These are phyloP conservation scores for Chamaea fasciata DNA, from an alignment of 2,113 vertebrate species.

Conservation along the genomic window DNA sequence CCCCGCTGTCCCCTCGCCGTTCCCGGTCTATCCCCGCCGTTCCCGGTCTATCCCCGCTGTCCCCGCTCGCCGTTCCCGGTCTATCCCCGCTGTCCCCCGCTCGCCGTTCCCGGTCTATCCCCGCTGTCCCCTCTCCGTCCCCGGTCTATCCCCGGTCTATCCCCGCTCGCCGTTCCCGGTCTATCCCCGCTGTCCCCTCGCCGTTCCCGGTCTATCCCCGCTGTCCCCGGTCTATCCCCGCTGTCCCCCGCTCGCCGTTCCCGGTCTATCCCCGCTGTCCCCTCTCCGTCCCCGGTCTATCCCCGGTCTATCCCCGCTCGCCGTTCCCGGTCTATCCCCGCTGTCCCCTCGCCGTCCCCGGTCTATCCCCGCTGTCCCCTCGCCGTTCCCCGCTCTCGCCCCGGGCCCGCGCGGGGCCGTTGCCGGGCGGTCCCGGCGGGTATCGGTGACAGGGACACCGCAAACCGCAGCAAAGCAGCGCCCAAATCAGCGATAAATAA, in stretches of 20 bases:
- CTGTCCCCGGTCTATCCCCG: too few relatives aligned
- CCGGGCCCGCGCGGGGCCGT: neutral
- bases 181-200: too few relatives aligned
- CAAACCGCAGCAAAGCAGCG: constrained; percentile 83
- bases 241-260: neutral
- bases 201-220: neutral
- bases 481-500: neutral
- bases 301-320: neutral
- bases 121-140: neutral
- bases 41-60: too few relatives aligned
- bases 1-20: neutral
- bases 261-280: too few relatives aligned
- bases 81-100: neutral
- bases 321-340: neutral
- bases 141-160: too few relatives aligned
- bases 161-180: too few relatives aligned
- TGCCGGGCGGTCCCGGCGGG: neutral
- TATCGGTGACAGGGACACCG: constrained; percentile 35
- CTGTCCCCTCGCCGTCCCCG: too few relatives aligned
- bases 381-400: neutral
- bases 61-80: too few relatives aligned
- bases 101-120: neutral
- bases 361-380: neutral
- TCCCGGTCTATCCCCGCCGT: neutral
- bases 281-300: too few relatives aligned